Percentiles rank a stretch among this genome's conserved stretches.
These are phyloP conservation scores for Potamarius usumacintae DNA, from an alignment of 2,113 vertebrate species.

Conservation along the genomic window DNA sequence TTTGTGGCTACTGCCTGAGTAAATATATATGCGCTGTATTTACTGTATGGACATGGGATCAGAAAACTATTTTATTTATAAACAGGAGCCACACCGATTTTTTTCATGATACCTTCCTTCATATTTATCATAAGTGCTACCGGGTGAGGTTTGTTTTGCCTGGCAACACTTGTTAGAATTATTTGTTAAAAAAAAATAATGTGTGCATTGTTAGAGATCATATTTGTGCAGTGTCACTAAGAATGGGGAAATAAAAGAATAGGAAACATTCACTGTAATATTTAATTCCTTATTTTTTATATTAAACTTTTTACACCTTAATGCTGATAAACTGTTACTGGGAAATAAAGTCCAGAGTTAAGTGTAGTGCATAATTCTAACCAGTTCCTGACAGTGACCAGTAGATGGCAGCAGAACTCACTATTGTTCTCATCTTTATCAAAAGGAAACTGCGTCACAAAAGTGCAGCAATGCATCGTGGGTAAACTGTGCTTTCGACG, in stretches of 20 bases:
- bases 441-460: neutral
- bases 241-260: neutral
- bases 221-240: neutral
- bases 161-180: neutral
- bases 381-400: slow-evolving; percentile 1
- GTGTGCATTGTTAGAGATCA: neutral
- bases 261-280: neutral
- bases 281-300: neutral
- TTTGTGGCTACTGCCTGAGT: no score
- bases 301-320: neutral
- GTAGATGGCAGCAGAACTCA: neutral
- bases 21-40: no score
- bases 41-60: no score
- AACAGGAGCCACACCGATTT: no score
- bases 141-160: no score
- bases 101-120: no score
- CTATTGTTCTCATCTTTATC: neutral
- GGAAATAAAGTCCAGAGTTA: neutral
- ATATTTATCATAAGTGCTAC: no score
- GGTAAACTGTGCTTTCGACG: neutral
- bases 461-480: neutral
- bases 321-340: neutral
- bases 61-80: no score
- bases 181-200: neutral
- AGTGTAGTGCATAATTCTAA: neutral